Evolutionary conservation across 2,888 invertebrate genomes (phyloP), one percentile per base, ranked within the genome.

Genomic region (Leistus spinibarbis): DNA sequence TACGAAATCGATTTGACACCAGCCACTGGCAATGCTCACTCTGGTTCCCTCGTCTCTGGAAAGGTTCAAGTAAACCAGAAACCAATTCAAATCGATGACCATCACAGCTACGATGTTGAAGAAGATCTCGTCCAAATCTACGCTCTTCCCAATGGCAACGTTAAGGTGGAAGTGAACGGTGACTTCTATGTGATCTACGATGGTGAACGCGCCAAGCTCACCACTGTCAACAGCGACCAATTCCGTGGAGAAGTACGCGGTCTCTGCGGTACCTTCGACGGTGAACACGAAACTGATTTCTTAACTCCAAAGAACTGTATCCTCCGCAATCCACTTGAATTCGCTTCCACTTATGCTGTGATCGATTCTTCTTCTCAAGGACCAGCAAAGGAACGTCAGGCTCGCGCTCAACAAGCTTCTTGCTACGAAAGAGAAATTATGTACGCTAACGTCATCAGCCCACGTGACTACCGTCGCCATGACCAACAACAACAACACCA

Each of bases 181-280:
- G 86, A 86, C 27, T 84, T 91, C 71, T 86, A 88, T 22, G 80
- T 89, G 0, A 82, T 88, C 78, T 91, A 87, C 81, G 91, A 93
- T 79, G 92, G 92, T 19, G 80, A 87, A 76, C 87, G 89, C 53
- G 80, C 90, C n/a, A 87, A 88, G 78, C 79, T 85, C 19, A 80
- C 80, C 27, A 78, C 80, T 53, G 76, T 77, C 56, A 23, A 70
- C 79, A 71, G 82, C 73, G 81, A 84, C 54, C 81, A 86, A 53
- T 88, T 89, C 83, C 88, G 90, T 53, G 88, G 88, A 77, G 85
- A 87, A 62, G 85, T 90, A 24, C 86, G 88, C 76, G 93, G 93
- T 76, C 86, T 93, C 56, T 93, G 92, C 80, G 93, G 93, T 9
- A 87, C 87, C 79, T 90, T 88, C 87, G 89, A 88, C 78, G 89